These are phyloP conservation scores for Pseudobourletiella spinata DNA, from an alignment of 1,140 invertebrate genomes.

Conservation along the genomic window DNA sequence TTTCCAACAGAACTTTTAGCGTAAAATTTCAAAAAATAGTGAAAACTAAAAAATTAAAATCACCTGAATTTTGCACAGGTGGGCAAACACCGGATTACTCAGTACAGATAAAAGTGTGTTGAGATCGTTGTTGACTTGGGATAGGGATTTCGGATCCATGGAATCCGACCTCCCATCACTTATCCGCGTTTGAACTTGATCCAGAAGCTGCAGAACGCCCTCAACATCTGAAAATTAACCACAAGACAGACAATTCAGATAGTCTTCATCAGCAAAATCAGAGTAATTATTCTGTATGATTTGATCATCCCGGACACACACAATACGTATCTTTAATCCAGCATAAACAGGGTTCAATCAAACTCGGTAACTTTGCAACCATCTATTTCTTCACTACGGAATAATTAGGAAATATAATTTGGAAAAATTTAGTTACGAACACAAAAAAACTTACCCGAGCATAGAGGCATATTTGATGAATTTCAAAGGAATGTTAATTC, in stretches of 20 bases:
- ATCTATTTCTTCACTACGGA: no score
- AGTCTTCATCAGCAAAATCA: no score
- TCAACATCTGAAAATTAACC: slow-evolving; percentile 17
- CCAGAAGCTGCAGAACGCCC: slow-evolving; percentile 18
- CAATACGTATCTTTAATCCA: no score
- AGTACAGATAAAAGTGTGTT: slow-evolving; percentile 75
- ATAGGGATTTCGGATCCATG: slow-evolving; percentile 46
- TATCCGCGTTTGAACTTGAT: slow-evolving; percentile 25
- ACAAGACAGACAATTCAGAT: neutral
- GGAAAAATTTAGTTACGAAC: no score
- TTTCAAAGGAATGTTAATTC: no score
- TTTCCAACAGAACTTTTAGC: neutral
- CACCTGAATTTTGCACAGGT: slow-evolving; percentile 78
- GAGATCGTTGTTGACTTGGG: slow-evolving; percentile 71
- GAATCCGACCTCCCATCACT: slow-evolving; percentile 31
- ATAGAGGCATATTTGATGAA: no score
- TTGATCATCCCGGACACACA: no score
- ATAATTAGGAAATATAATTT: no score
- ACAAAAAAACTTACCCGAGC: no score
- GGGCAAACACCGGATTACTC: slow-evolving; percentile 83
- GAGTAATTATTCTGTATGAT: no score
- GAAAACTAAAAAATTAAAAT: neutral
- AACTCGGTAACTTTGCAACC: no score
- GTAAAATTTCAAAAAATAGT: neutral
- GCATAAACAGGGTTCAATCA: no score